phyloP scores from a whole-genome alignment of 2,888 invertebrate genomes.

The Halictus quadricinctus region DNA sequence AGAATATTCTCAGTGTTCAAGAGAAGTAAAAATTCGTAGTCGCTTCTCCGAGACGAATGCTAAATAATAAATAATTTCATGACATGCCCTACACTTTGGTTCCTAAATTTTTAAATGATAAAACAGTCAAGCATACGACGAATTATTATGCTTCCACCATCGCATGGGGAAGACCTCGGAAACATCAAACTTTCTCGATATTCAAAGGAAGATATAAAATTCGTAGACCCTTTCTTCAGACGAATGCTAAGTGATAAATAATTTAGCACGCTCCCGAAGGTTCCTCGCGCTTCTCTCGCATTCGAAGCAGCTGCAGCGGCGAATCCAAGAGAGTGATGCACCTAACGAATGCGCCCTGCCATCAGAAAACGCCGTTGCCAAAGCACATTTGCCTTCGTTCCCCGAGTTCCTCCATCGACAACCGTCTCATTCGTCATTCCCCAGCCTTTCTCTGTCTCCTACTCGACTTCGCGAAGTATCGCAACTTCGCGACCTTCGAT shows the following conservation, averaged over 20 bases:
- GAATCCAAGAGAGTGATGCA: background rate
- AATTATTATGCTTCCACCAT: background rate
- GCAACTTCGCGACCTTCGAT: slow-evolving; percentile 73
- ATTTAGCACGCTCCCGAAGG: background rate
- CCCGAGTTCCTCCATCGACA: slow-evolving; percentile 11
- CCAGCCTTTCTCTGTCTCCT: slow-evolving; percentile 30
- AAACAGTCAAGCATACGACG: background rate
- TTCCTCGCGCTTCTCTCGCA: background rate
- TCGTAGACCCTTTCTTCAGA: background rate
- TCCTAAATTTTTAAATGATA: background rate
- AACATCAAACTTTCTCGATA: background rate
- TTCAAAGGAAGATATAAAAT: background rate
- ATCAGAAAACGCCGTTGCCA: slow-evolving; percentile 13
- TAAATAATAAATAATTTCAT: background rate
- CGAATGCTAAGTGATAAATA: background rate
- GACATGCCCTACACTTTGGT: background rate
- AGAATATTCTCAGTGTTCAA: background rate
- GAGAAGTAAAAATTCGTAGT: background rate
- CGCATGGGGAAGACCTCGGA: background rate
- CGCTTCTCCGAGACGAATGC: background rate
- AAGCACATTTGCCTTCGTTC: slow-evolving; percentile 5
- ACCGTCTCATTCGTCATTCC: slow-evolving; percentile 13
- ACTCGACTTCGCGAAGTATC: slow-evolving; percentile 59
- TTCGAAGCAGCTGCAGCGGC: background rate
- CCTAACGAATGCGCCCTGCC: slow-evolving; percentile 2